Percentiles rank a stretch among this genome's conserved stretches.
phyloP scores from a whole-genome alignment of 2,888 invertebrate genomes.

The Plusia festucae region DNA sequence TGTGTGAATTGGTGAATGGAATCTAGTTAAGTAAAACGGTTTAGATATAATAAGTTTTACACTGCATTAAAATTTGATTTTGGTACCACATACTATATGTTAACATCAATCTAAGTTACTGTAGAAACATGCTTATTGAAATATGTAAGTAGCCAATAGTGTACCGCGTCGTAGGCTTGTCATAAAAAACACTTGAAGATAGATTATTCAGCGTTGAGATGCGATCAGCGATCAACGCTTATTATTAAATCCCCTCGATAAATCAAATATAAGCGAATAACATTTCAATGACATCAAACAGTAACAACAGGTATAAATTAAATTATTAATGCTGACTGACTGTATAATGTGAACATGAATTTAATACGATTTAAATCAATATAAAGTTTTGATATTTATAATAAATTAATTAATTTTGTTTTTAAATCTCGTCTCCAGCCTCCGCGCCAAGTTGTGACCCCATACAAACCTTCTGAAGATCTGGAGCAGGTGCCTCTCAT shows the following conservation, averaged over 20 bases:
- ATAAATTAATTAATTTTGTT: background rate
- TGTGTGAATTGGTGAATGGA: conserved; percentile 35
- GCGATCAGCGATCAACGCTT: background rate
- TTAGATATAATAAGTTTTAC: background rate
- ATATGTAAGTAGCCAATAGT: too few relatives aligned
- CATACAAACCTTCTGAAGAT: conserved; percentile 96
- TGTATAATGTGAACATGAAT: too few relatives aligned
- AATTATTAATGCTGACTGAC: background rate
- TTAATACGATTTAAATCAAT: background rate
- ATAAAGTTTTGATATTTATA: background rate
- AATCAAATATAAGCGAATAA: background rate
- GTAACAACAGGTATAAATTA: background rate
- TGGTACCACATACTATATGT: too few relatives aligned
- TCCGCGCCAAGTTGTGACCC: conserved; percentile 96
- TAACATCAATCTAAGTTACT: too few relatives aligned
- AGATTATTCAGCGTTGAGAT: background rate
- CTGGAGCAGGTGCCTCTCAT: conserved; percentile 92
- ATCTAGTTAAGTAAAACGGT: conserved; percentile 14
- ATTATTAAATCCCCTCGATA: background rate
- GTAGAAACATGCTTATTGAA: too few relatives aligned
- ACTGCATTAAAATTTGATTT: too few relatives aligned
- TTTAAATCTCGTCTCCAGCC: conserved; percentile 87
- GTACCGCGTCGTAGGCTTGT: background rate
- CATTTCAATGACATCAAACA: background rate
- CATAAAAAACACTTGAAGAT: background rate